Evolutionary conservation across 2,113 vertebrate genomes (phyloP), one percentile per base, ranked within the genome.

Genomic region (Glaucomys volans): DNA sequence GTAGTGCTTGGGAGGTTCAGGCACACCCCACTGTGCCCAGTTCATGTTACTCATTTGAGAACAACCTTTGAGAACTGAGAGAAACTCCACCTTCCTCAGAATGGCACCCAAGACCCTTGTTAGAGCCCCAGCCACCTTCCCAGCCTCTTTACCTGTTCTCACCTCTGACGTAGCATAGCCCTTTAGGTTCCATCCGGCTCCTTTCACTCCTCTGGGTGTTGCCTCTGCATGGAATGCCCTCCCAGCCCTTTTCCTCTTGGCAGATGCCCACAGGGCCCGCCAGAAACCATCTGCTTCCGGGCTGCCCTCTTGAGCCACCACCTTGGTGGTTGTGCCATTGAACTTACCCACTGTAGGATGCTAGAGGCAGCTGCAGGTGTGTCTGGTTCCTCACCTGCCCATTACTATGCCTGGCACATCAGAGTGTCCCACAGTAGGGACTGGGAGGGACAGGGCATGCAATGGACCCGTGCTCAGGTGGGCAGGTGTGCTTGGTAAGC

Each of bases 161-260:
- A 0, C 0, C 6, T 12, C 37, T 12, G 54, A n/a, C 54, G 44
- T 28, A 13, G n/a, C 3, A 0, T 1, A 3, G 5, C 44, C 26
- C 14, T 50, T 24, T 20, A 0, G 22, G 14, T 71, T 90, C 42
- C 77, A 47, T 42, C 14, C 0, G 2, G n/a, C 28, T 87, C 37
- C 67, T 80, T 14, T n/a, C 14, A 28, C 47, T 50, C 62, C 57
- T 42, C 10, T 18, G n/a, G 74, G 66, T 42, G 8, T 30, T 88
- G 87, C 50, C 37, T 37, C 62, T 28, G 9, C 40, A 24, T 40
- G 66, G 88, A 79, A 47, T 11, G 12, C 30, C 67, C 47, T 95
- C 50, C 64, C 54, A 81, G 50, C n/a, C 50, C 44, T 22, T 64
- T 79, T 89, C 50, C 50, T 92, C 85, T 40, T 79, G 69, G 88